Percentiles rank a stretch among this genome's conserved stretches.
These are phyloP conservation scores for Barypeithes pellucidus DNA, from an alignment of 2,888 invertebrate species.

Conservation along the genomic window DNA sequence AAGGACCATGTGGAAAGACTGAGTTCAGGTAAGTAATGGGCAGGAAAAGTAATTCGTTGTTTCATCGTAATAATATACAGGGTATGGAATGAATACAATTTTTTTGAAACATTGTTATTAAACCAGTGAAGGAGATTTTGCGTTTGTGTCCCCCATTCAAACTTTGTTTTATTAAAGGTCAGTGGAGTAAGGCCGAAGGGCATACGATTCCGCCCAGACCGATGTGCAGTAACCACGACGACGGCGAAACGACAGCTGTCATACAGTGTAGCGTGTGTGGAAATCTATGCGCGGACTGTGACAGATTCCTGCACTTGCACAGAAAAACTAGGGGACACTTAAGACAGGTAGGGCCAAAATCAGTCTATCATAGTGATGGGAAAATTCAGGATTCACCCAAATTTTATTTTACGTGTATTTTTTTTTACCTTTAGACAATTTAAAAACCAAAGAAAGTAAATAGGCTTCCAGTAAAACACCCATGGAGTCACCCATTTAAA, in stretches of 20 bases:
- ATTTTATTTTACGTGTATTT: too few relatives aligned
- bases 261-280: constrained; percentile 94
- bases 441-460: too few relatives aligned
- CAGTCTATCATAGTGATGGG: too few relatives aligned
- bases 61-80: too few relatives aligned
- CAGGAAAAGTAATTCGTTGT: neutral
- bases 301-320: constrained; percentile 94
- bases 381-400: too few relatives aligned
- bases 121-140: too few relatives aligned
- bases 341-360: constrained; percentile 81
- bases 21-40: constrained; percentile 73
- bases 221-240: constrained; percentile 96
- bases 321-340: constrained; percentile 89
- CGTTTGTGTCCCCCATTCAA: too few relatives aligned
- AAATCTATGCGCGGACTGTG: constrained; percentile 96
- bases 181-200: constrained; percentile 81
- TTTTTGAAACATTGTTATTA: too few relatives aligned
- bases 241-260: constrained; percentile 92
- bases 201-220: constrained; percentile 78
- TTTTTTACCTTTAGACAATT: too few relatives aligned
- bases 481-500: too few relatives aligned
- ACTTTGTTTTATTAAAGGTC: constrained; percentile 74
- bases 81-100: too few relatives aligned
- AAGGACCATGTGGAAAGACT: constrained; percentile 90
- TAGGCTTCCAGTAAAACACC: too few relatives aligned